Conservation (phyloP, 2,797 vertebrate species). For the Atherinosoma microstoma region DNA sequence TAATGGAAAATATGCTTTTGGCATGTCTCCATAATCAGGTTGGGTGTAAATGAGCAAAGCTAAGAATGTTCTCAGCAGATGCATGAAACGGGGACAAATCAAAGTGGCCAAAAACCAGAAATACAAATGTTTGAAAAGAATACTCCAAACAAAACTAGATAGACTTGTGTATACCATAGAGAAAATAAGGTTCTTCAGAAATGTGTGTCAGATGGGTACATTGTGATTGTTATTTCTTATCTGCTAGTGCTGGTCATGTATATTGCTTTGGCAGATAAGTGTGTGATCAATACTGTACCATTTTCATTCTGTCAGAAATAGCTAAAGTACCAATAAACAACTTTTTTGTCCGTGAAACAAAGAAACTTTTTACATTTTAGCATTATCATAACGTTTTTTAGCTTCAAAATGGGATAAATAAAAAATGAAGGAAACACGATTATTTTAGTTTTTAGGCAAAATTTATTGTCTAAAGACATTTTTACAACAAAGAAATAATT, state of each 20-base stretch:
- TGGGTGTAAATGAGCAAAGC: background rate
- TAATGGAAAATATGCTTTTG: background rate
- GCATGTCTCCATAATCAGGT: background rate
- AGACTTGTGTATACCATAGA: no score
- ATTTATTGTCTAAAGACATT: no score
- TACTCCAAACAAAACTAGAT: background rate
- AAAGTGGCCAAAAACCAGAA: background rate
- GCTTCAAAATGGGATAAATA: background rate
- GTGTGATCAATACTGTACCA: background rate
- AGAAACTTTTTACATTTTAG: background rate
- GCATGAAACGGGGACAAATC: background rate
- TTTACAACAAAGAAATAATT: no score
- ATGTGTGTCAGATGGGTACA: background rate
- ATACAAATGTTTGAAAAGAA: background rate
- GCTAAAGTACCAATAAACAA: background rate
- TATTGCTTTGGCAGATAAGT: background rate
- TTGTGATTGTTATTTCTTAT: no score
- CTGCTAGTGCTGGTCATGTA: background rate
- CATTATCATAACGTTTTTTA: background rate
- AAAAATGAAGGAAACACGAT: background rate
- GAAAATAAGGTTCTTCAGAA: no score
- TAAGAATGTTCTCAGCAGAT: background rate
- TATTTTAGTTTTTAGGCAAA: background rate
- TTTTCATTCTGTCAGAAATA: background rate
- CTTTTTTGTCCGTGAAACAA: background rate